Evolutionary conservation across 2,797 vertebrate species (phyloP), one percentile per base, ranked within the genome.

Genomic region (Margarornis squamiger): DNA sequence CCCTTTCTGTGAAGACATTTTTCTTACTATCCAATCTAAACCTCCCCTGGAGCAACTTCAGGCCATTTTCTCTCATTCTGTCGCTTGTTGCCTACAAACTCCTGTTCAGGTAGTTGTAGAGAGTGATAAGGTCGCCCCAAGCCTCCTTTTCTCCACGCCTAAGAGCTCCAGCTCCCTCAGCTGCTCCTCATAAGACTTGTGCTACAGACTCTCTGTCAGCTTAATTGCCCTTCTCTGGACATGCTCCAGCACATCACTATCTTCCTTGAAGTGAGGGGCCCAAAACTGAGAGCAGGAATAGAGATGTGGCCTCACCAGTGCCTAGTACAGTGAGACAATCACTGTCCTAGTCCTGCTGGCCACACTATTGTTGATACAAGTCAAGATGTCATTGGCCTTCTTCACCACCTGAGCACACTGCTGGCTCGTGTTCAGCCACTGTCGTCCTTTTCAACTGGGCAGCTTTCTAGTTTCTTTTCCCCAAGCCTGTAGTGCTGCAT

Each of bases 171-270:
- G 10, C 26, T 62, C 6, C n/a, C 43, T 86, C 49, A 74, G 43
- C 49, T 0, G 0, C 15, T 57, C 7, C 38, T 36, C 6, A 5
- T 0, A 18, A 55, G 41, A 10, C 15, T 24, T 2, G 1, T 38
- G 32, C 29, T 79, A 23, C 32, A 57, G 52, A 22, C 11, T 14
- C 14, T 46, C 9, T 26, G 12, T 19, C n/a, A 30, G 41, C 12
- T 59, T 11, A 2, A 0, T 9, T 74, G 17, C 10, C 8, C 24
- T 80, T 74, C n/a, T 68, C 48, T 32, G 29, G 21, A 34, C 24
- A 5, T 0, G 0, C 17, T 51, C 2, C 43, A 79, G 48, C 29
- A 6, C 43, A 29, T 62, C 24, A 19, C 1, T n/a, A 20, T 45
- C 43, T 32, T 7, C 52, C 6, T 39, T 80, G 36, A 9, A 45